A percentile compares a stretch with the other conserved stretches of the same genome.
Conservation (phyloP, 2,888 invertebrate genomes). For the Aleiodes alternator region DNA sequence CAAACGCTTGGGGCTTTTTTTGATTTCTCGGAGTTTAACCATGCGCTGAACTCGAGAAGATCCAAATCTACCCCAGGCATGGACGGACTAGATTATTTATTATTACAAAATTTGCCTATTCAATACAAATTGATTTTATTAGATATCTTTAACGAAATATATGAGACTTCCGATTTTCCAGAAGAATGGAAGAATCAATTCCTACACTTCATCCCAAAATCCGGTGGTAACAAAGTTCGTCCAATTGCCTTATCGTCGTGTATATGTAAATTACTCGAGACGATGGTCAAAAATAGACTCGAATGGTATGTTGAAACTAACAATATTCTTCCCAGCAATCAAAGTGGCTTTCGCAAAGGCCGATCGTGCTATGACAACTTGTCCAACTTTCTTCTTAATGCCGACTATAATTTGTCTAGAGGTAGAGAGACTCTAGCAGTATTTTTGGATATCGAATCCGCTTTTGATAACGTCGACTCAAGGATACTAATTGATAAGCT, state of each 20-base stretch:
- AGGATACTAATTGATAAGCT: neutral
- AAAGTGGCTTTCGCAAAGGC: conserved; percentile 51
- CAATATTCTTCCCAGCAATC: conserved; percentile 42
- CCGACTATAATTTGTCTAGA: neutral
- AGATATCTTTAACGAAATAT: conserved; percentile 52
- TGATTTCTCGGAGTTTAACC: conserved; percentile 47
- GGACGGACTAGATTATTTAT: conserved; percentile 50
- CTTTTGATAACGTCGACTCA: neutral
- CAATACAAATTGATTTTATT: conserved; percentile 49
- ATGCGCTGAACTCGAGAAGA: conserved; percentile 41
- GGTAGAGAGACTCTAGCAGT: neutral
- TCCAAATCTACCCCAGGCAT: conserved; percentile 49
- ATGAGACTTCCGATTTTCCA: conserved; percentile 29
- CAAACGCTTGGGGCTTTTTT: conserved; percentile 16
- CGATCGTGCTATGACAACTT: conserved; percentile 51
- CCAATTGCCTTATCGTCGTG: conserved; percentile 53
- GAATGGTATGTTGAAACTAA: conserved; percentile 52
- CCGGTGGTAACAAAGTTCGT: conserved; percentile 42
- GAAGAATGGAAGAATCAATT: conserved; percentile 41
- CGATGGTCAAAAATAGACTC: conserved; percentile 52
- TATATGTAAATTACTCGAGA: conserved; percentile 55
- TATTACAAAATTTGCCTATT: conserved; percentile 41
- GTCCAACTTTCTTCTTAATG: conserved; percentile 17
- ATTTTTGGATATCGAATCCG: neutral
- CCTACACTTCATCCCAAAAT: conserved; percentile 53